Evolutionary conservation across 2,888 invertebrate species (phyloP).

Genomic region (Pterostichus niger): DNA sequence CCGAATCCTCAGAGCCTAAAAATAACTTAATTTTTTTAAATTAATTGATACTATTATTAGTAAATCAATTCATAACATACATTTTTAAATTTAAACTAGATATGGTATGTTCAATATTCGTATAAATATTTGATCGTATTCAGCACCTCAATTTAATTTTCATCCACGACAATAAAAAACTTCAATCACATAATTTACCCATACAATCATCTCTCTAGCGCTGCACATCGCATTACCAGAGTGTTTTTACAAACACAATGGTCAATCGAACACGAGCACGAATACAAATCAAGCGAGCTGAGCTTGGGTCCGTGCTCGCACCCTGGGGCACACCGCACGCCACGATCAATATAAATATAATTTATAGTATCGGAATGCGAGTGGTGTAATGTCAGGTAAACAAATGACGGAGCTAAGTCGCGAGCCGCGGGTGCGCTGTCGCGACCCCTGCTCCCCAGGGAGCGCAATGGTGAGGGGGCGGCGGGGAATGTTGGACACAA

Average conservation of each 20-base stretch:
- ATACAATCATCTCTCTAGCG: not conserved
- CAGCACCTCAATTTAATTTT: slow-evolving; percentile 22
- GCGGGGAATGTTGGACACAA: not conserved
- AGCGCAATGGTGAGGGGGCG: slow-evolving; percentile 67
- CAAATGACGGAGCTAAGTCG: slow-evolving; percentile 74
- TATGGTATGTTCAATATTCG: too few relatives aligned
- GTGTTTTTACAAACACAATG: slow-evolving; percentile 61
- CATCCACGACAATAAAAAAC: slow-evolving; percentile 26
- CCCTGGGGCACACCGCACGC: slow-evolving; percentile 21
- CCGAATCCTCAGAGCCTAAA: too few relatives aligned
- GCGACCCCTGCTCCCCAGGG: slow-evolving; percentile 68
- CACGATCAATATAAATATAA: slow-evolving; percentile 74
- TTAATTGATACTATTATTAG: not conserved
- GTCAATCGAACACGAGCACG: slow-evolving; percentile 53
- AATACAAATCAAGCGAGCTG: slow-evolving; percentile 62
- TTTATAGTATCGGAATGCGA: slow-evolving; percentile 75
- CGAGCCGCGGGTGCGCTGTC: slow-evolving; percentile 69
- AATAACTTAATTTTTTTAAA: too few relatives aligned
- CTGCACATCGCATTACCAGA: slow-evolving; percentile 39
- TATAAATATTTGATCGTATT: not conserved
- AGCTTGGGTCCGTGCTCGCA: slow-evolving; percentile 32
- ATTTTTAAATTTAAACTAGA: not conserved
- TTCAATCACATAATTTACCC: slow-evolving; percentile 43
- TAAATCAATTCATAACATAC: not conserved
- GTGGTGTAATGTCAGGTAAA: slow-evolving; percentile 73